These are phyloP conservation scores for Scelioninae gen. 2 DNA, from an alignment of 2,888 invertebrate genomes.

Conservation along the genomic window DNA sequence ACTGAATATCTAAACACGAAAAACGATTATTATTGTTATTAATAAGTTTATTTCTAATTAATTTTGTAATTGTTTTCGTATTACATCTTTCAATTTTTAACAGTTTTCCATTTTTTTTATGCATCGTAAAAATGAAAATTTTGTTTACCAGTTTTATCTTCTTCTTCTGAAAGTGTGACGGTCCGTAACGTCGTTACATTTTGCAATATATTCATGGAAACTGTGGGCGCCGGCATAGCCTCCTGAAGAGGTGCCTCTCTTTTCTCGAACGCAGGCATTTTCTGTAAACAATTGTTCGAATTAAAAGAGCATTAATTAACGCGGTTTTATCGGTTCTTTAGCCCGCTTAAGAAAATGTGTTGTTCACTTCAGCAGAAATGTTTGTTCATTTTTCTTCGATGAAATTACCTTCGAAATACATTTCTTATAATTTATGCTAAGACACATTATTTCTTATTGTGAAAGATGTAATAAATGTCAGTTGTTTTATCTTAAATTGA, in stretches of 20 bases:
- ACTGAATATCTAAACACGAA: no score
- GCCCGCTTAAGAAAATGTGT: no score
- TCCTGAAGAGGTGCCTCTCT: conserved; percentile 60
- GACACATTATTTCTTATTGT: conserved; percentile 27
- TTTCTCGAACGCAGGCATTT: conserved; percentile 68
- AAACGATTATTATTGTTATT: no score
- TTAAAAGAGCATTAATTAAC: conserved; percentile 3
- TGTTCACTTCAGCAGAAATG: no score
- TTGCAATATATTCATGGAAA: conserved; percentile 34
- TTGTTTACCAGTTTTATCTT: conserved; percentile 64
- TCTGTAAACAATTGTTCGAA: conserved; percentile 31
- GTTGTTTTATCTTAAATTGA: conserved; percentile 41
- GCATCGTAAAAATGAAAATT: no score
- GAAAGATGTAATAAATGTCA: conserved; percentile 32
- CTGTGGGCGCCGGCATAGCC: conserved; percentile 39
- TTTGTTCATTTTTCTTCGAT: background rate
- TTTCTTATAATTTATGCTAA: conserved; percentile 37
- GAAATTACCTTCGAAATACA: conserved; percentile 1
- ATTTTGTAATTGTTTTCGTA: background rate
- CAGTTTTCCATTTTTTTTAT: no score
- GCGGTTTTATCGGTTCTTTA: background rate
- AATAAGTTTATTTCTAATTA: no score
- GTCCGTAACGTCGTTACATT: conserved; percentile 61
- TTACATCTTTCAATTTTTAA: conserved; percentile 41
- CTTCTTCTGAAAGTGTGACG: conserved; percentile 58